These are phyloP conservation scores for Pandemis heparana DNA, from an alignment of 2,888 invertebrate species.

Conservation along the genomic window DNA sequence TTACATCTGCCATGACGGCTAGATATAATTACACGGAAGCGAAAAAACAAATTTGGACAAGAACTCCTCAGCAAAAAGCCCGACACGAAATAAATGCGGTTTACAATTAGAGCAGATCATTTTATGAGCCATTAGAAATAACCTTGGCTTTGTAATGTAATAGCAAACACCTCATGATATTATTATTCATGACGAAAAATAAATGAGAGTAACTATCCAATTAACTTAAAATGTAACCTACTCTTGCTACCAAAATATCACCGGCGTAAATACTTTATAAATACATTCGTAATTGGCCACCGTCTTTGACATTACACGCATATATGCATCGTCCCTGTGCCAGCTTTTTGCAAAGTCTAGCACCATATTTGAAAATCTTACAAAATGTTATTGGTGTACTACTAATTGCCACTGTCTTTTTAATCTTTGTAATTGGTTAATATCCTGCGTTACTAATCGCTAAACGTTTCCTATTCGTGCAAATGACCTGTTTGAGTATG, in stretches of 20 bases:
- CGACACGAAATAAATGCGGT: slow-evolving; percentile 58
- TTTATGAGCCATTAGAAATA: slow-evolving; percentile 68
- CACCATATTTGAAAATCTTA: background rate
- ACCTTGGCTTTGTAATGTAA: slow-evolving; percentile 53
- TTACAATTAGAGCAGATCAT: slow-evolving; percentile 69
- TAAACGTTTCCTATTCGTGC: slow-evolving; percentile 5
- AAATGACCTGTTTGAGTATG: slow-evolving; percentile 26
- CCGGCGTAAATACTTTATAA: slow-evolving; percentile 4
- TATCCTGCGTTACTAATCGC: background rate
- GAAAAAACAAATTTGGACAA: slow-evolving; percentile 37
- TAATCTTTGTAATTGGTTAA: background rate
- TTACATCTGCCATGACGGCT: slow-evolving; percentile 36
- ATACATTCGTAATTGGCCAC: background rate
- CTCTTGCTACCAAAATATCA: slow-evolving; percentile 14
- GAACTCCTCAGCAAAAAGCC: slow-evolving; percentile 55
- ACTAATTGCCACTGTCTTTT: background rate
- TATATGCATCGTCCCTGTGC: background rate
- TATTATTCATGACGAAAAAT: slow-evolving; percentile 8
- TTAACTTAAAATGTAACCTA: background rate
- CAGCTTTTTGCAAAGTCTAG: background rate
- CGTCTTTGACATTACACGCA: background rate
- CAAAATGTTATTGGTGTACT: background rate
- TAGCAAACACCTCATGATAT: slow-evolving; percentile 46
- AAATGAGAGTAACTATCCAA: slow-evolving; percentile 4
- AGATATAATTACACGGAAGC: slow-evolving; percentile 39